A percentile compares a stretch with the other conserved stretches of the same genome.
These are phyloP conservation scores for Bradypodion ventrale DNA, from an alignment of 2,797 vertebrate species.

Conservation along the genomic window DNA sequence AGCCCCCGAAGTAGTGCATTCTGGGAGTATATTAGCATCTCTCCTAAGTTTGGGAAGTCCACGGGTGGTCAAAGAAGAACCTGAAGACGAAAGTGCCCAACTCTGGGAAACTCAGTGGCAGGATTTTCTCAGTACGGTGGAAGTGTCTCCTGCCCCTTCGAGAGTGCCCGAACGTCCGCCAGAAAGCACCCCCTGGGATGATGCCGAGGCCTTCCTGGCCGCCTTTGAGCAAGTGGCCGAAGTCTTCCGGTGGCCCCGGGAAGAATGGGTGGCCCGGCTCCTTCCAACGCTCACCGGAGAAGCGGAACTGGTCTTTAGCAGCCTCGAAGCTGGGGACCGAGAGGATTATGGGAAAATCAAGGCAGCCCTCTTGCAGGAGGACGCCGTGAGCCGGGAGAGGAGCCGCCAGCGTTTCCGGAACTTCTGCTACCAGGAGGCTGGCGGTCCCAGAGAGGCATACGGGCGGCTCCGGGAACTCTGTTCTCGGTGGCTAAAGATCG, in stretches of 20 bases:
- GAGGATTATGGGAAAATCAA: slow-evolving; percentile 37
- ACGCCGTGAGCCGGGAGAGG: background rate
- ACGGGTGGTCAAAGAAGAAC: background rate
- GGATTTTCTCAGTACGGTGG: background rate
- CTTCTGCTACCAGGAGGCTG: slow-evolving; percentile 15
- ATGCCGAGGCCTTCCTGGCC: slow-evolving; percentile 7
- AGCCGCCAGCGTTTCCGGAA: slow-evolving; percentile 7
- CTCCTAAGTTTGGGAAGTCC: background rate
- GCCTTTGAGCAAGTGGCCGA: slow-evolving; percentile 32
- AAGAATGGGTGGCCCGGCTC: slow-evolving; percentile 10
- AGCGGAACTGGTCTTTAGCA: background rate
- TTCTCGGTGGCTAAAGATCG: slow-evolving; percentile 8
- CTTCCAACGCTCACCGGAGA: slow-evolving; percentile 7
- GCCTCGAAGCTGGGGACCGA: background rate
- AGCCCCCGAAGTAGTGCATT: background rate
- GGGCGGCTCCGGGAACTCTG: background rate
- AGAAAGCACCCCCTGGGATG: background rate
- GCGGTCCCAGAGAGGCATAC: background rate
- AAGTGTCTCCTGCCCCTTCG: background rate
- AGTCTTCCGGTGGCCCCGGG: slow-evolving; percentile 24
- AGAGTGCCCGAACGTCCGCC: background rate
- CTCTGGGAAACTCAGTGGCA: slow-evolving; percentile 23
- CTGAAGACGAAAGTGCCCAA: background rate
- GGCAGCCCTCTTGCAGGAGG: slow-evolving; percentile 17
- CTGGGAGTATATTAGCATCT: background rate